Conservation (phyloP, 1,140 invertebrate genomes). For the Halesus radiatus region DNA sequence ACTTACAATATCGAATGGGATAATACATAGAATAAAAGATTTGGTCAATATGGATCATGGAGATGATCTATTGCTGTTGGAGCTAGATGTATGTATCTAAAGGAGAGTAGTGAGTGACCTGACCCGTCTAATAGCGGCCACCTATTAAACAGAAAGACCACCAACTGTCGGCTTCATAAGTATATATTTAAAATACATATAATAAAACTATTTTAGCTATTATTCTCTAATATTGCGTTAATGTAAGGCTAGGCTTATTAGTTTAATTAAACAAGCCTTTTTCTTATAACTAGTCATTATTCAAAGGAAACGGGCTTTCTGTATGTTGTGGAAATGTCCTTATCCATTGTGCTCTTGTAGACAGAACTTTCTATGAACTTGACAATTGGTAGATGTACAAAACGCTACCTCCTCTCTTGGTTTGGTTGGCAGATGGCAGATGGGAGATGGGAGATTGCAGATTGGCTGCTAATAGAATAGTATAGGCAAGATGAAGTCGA, state of each 20-base stretch:
- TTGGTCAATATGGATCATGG: background rate
- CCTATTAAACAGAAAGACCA: background rate
- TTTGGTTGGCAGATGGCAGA: too few relatives aligned
- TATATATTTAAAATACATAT: constrained; percentile 48
- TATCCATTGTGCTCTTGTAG: constrained; percentile 5
- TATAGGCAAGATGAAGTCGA: background rate
- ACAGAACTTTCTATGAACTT: too few relatives aligned
- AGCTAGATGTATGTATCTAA: too few relatives aligned
- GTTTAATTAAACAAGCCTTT: constrained; percentile 52
- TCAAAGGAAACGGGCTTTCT: constrained; percentile 23
- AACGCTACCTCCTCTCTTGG: too few relatives aligned
- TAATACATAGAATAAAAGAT: background rate
- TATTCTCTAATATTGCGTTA: constrained; percentile 56
- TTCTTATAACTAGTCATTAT: constrained; percentile 53
- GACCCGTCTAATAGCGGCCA: background rate
- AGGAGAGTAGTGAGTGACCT: background rate
- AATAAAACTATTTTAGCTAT: constrained; percentile 53
- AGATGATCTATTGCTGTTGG: too few relatives aligned
- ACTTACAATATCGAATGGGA: background rate
- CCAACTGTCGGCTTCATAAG: constrained; percentile 31
- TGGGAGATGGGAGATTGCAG: background rate
- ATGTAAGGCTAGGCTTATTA: constrained; percentile 56
- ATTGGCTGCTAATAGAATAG: background rate
- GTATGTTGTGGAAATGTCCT: background rate
- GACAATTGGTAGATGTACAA: too few relatives aligned